Conservation (phyloP, 2,888 invertebrate genomes). For the Alloplasta piceator region DNA sequence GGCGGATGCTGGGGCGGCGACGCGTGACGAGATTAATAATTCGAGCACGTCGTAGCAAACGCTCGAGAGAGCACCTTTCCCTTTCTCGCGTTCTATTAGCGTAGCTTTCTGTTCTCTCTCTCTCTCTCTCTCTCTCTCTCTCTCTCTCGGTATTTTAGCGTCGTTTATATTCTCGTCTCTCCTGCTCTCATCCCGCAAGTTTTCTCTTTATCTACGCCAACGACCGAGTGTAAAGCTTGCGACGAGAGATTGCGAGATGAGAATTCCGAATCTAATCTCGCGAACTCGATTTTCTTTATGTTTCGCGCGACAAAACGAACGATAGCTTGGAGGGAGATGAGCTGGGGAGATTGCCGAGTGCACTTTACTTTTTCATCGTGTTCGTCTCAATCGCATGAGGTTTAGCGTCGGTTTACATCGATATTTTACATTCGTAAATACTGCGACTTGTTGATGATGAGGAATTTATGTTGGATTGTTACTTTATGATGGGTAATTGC, state of each 20-base stretch:
- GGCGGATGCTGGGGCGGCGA: slow-evolving; percentile 73
- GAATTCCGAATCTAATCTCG: slow-evolving; percentile 63
- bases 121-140: slow-evolving; percentile 26
- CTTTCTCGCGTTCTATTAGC: slow-evolving; percentile 54
- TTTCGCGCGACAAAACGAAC: not conserved
- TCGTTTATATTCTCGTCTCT: slow-evolving; percentile 3
- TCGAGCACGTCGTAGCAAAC: slow-evolving; percentile 69
- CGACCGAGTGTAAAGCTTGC: slow-evolving; percentile 2
- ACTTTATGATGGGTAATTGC: too few relatives aligned
- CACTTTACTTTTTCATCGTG: slow-evolving; percentile 10
- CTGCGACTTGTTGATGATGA: slow-evolving; percentile 4
- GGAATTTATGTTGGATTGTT: not conserved
- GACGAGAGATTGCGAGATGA: slow-evolving; percentile 52
- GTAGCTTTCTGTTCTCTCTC: slow-evolving; percentile 27
- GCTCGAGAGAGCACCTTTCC: slow-evolving; percentile 59
- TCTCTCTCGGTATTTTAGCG: not conserved
- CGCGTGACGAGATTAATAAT: slow-evolving; percentile 77
- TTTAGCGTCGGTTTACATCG: not conserved
- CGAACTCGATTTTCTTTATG: slow-evolving; percentile 61
- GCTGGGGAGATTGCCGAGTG: slow-evolving; percentile 26
- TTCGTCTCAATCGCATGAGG: not conserved
- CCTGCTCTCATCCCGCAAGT: not conserved
- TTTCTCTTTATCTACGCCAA: not conserved
- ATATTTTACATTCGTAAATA: slow-evolving; percentile 3
- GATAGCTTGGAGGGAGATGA: slow-evolving; percentile 8